Evolutionary conservation across 2,113 vertebrate species (phyloP), one percentile per base, ranked within the genome.

Genomic region (Oxygymnocypris stewartii): DNA sequence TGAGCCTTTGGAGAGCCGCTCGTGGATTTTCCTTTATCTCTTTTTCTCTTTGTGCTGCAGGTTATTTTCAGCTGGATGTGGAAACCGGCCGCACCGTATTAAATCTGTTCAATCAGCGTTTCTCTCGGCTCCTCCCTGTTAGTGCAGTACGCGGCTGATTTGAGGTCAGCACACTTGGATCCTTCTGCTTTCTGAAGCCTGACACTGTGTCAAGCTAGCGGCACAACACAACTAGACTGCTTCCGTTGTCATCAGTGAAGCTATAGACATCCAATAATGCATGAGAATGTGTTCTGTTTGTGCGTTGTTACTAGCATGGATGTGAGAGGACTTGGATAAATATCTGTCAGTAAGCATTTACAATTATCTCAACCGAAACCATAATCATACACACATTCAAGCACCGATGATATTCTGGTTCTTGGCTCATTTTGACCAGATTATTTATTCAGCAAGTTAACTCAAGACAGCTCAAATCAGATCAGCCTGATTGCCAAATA

Each of bases 111-210:
- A 25, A 65, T 85, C 87, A 85, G 78, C 57, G 6, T 82, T 88
- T 82, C 44, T n/a, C n/a, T 85, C 20, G 8, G 7, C 73, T 40
- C 63, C 81, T 69, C 73, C 54, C 18, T 85, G 69, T 16, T 76
- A 85, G 79, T 67, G 16, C 63, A 20, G 44, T 4, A 28, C 23
- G n/a, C 8, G 12, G 23, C 82, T 74, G 82, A 74, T 84, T 20
- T 74, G 65, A 84, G 82, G 82, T 84, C 82, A 84, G 82, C 67
- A 57, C 28, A 84, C 82, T 84, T 57, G 74, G 82, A 84, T 84
- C 69, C 13, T 14, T 40, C 14, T 54, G 44, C 44, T 73, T 25
- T 40, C 31, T 84, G 69, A 42, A 42, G 82, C 65, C 20, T 31
- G 47, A 84, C 28, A 82, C 25, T 4, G 23, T 82, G 80, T 82